Evolutionary conservation across 2,113 vertebrate species (phyloP).

Genomic region (Perognathus longimembris): DNA sequence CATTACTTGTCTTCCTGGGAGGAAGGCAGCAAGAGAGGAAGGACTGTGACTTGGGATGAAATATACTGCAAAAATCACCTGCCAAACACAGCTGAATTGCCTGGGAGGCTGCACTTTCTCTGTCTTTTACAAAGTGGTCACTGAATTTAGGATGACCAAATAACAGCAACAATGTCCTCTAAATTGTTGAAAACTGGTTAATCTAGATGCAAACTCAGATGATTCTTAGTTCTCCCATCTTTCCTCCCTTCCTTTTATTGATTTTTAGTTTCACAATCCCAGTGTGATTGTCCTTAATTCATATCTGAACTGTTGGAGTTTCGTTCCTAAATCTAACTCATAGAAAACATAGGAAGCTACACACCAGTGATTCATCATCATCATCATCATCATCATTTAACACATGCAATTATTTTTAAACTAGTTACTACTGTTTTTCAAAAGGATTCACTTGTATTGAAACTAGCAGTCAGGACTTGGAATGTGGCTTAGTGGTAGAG

Average conservation of each 20-base stretch:
- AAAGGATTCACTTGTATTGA: slow-evolving; percentile 8
- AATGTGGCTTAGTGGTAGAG: no score
- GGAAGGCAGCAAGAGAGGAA: neutral
- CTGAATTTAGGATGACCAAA: neutral
- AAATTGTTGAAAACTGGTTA: neutral
- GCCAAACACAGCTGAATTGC: neutral
- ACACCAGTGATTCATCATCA: no score
- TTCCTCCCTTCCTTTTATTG: neutral
- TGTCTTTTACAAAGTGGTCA: neutral
- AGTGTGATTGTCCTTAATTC: neutral
- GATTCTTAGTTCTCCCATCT: neutral
- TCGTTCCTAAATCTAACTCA: slow-evolving; percentile 20
- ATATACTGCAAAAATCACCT: neutral
- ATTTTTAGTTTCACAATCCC: neutral
- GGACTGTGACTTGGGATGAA: neutral
- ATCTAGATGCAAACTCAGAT: neutral
- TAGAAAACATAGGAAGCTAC: neutral
- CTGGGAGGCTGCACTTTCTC: neutral
- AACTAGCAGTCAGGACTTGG: neutral
- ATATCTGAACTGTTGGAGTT: neutral
- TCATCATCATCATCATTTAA: neutral
- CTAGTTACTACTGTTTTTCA: neutral
- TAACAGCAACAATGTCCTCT: neutral
- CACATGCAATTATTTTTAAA: slow-evolving; percentile 32
- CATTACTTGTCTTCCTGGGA: neutral